phyloP scores from a whole-genome alignment of 2,797 vertebrate species.

The Sarcophilus harrisii region DNA sequence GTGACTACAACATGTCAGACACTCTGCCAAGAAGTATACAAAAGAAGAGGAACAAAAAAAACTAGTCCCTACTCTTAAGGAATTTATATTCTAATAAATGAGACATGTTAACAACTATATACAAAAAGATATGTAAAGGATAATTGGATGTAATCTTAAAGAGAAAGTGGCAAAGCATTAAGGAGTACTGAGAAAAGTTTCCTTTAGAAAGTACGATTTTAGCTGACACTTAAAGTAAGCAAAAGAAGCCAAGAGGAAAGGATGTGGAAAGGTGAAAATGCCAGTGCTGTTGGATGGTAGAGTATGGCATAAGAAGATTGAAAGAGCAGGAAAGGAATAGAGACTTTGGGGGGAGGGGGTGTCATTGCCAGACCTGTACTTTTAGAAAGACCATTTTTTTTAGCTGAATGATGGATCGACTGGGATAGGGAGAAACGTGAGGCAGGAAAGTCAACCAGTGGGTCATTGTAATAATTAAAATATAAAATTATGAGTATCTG shows the following conservation, averaged over 20 bases:
- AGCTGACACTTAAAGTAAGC: background rate
- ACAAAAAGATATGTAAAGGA: background rate
- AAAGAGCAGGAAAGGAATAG: background rate
- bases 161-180: background rate
- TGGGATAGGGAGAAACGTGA: background rate
- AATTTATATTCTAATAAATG: background rate
- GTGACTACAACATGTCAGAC: background rate
- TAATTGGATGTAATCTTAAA: background rate
- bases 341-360: background rate
- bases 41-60: background rate
- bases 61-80: background rate
- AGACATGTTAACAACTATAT: background rate
- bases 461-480: background rate
- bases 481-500: too few relatives aligned
- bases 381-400: background rate
- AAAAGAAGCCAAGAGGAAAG: background rate
- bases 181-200: background rate
- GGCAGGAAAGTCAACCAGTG: background rate
- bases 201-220: background rate
- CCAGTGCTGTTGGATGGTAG: background rate
- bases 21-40: background rate
- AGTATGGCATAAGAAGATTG: background rate
- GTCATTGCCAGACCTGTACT: background rate
- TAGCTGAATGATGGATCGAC: background rate
- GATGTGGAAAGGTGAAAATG: background rate